Conservation (phyloP, 2,113 vertebrate species). For the Pagrus major region DNA sequence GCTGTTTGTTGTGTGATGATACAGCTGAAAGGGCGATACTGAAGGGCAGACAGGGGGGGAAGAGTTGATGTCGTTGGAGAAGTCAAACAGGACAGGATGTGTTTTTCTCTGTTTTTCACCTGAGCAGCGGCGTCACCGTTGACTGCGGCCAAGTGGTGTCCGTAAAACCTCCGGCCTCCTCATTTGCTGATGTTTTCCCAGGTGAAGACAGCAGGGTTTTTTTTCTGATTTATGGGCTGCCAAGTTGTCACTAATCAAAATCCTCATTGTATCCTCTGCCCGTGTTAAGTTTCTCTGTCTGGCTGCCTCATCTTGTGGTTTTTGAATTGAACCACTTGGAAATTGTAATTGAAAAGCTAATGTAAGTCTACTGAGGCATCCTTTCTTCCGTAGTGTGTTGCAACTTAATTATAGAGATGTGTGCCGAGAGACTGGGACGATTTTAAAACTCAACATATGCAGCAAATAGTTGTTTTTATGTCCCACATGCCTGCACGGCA, state of each 20-base stretch:
- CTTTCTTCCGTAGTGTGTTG: too few species aligned
- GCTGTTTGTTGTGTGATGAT: constrained; percentile 24
- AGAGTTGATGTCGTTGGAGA: constrained; percentile 55
- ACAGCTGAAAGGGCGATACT: constrained; percentile 59
- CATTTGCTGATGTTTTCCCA: constrained; percentile 1
- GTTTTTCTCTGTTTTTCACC: constrained; percentile 27
- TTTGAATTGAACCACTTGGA: too few species aligned
- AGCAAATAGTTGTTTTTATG: not conserved
- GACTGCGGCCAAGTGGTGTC: constrained; percentile 43
- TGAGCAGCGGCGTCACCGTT: constrained; percentile 43
- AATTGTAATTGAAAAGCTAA: too few species aligned
- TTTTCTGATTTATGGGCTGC: not conserved
- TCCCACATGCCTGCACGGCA: too few species aligned
- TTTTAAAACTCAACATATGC: not conserved
- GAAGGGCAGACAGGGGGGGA: constrained; percentile 68
- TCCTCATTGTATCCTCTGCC: too few species aligned
- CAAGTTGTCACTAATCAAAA: not conserved
- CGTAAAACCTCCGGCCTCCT: constrained; percentile 52
- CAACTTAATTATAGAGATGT: not conserved
- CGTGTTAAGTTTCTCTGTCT: constrained; percentile 41
- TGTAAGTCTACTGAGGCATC: too few species aligned
- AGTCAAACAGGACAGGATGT: constrained; percentile 62
- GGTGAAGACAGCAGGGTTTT: constrained; percentile 24
- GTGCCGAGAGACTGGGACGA: not conserved
- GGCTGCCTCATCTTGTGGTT: too few species aligned